Evolutionary conservation across 1,140 invertebrate species (phyloP), one percentile per base, ranked within the genome.

Genomic region (Euura lappo): DNA sequence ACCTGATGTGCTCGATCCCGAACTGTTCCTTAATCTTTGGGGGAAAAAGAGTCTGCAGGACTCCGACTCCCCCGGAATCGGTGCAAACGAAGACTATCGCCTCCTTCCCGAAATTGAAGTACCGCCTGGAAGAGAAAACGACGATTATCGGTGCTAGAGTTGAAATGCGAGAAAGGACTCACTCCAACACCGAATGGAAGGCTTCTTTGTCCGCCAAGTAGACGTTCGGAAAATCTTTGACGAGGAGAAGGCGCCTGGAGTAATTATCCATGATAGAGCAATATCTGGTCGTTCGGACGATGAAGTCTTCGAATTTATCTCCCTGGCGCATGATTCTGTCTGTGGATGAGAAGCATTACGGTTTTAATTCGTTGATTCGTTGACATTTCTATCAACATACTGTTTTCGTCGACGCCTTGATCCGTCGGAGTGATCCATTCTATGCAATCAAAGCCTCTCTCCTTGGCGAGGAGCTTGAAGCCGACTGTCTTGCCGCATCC

Each of bases 181-280:
- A 93, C 93, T 91, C 87, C 70, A 95, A 83, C 71, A 94, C 80
- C 70, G 89, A 82, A 71, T 88, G 81, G 82, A 95, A 93, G 72
- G 89, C 87, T 73, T 89, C 83, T 44, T 90, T 88, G 74, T 91
- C 89, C 71, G 89, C 89, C 1, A 92, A 71, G 79, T 93, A 91
- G 10, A 90, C 85, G 86, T 94, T 94, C n/a, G 93, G 93, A 81
- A 94, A 91, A 83, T 94, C 93, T 85, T 95, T 93, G 3, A 95
- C 90, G 0, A 95, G 80, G 45, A 93, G 84, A 5, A 94, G 74
- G 69, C 84, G 81, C 71, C 88, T 89, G 60, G 86, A 88, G 74
- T 89, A 87, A 44, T 81, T 83, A 46, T 88, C 85, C 60, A 94
- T 84, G 44, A 94, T 78, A 13, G 92, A 93, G 73, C 86, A 89